Evolutionary conservation across 2,888 invertebrate genomes (phyloP), one percentile per base, ranked within the genome.

Genomic region (Athalia circularis): DNA sequence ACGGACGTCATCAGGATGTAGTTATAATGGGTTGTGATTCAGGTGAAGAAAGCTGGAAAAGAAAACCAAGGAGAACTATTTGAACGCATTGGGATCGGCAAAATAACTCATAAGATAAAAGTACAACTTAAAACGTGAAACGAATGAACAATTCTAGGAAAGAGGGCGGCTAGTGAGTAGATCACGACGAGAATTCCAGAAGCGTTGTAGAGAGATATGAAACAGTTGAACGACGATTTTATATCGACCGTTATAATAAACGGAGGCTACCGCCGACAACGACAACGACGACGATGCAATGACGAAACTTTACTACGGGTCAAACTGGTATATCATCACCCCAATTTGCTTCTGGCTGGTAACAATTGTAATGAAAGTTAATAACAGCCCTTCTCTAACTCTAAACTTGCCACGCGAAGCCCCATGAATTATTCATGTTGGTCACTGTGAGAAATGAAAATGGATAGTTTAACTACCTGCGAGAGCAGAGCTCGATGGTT

Each of bases 401-500:
- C 29, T 48, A 64, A 64, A 75, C 48, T 75, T 72, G 72, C 72
- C 72, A 72, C 72, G 72, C 75, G 75, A 75, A 75, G 64, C 75
- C 50, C 47, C 75, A 15, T 75, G 75, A 75, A 75, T 75, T 50
- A 75, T 75, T 75, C 75, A 75, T 64, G 62, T 62, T 75, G 75
- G 75, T 75, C 75, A 75, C 61, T 75, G 75, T 64, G 75, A 61
- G 75, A 75, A 52, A 75, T 75, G 75, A 62, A 62, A 75, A 75
- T 64, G 75, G 75, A 75, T 62, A 50, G 75, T 75, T 11, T 52
- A 75, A 75, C 61, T 75, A 52, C 62, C 64, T 75, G 64, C 43
- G 50, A 62, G 50, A 75, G 75, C 61, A 80, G 78, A 79, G 80
- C 81, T 81, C 80, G 81, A 79, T 82, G 72, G 80, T 81, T 47